Base-by-base conservation (phyloP, 2,888 invertebrate genomes). In the Aspidiotus destructor region DNA sequence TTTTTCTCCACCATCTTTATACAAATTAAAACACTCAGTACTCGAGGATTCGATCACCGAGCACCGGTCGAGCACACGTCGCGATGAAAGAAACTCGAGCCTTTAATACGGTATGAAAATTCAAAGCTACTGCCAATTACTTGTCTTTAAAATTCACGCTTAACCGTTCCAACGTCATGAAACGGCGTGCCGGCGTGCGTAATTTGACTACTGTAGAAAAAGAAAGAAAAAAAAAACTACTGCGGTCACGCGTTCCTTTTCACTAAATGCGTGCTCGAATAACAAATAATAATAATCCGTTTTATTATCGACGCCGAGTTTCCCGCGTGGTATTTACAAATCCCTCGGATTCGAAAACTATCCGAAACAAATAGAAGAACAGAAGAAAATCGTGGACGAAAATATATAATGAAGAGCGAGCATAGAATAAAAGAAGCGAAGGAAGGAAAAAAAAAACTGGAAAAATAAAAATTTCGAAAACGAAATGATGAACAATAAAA, bases 241-340 rank as follows among this genome's bases (percentile, higher is more conserved):
- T 67, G 67, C 67, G 67, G 67, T 67, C 67, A 67, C 67, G 67
- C 67, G 67, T 67, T 67, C 57, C 60, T 52, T 58, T 60, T 58
- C 48, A 52, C 52, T 44, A 58, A 67, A 67, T 67, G 58, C 67
- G 16, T 48, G 67, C 67, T 67, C 67, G 67, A 67, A 67, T 67
- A 67, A 67, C 67, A 67, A 58, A 67, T 67, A 67, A 28, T 28
- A 28, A 67, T 67, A 65, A 65, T 65, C 65, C 67, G 60, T 67
- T 67, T 67, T 67, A 67, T 67, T 62, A 62, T 62, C 62, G 28
- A 62, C 48, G 16, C 40, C 28, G 13, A 9, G 28, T 58, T 40
- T 40, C 40, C 10, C 58, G 52, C 52, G 41, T 60, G n/a, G 58
- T 52, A 53, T 54, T 54, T 54, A 54, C 48, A n/a, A 48, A n/a